Base-by-base conservation (phyloP, 2,888 invertebrate genomes). In the Cynaeus angustus region DNA sequence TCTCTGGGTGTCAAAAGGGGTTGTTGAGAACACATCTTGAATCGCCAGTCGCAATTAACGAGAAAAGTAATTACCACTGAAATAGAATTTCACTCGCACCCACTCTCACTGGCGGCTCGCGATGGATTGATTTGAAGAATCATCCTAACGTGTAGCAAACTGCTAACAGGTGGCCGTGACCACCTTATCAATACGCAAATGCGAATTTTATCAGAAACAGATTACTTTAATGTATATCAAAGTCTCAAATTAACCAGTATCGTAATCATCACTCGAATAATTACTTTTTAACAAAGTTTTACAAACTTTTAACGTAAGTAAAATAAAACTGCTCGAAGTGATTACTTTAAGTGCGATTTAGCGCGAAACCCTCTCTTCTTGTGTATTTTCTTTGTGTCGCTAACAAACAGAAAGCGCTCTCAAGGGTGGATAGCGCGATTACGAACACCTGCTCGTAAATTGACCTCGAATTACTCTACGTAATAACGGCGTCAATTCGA, bases 111-210 rank as follows among this genome's bases (percentile, higher is more conserved):
- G 43, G 45, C 53, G 38, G 65, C 46, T 55, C 65, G 14, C 21
- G 55, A 53, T 21, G 65, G 26, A 65, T 65, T 65, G 65, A 65
- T 53, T 55, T 46, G 45, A 55, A 53, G 53, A 53, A 43, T 53
- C 45, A 26, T 56, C 28, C 56, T 43, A 10, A 43, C 21, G 56
- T 56, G 56, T 56, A 21, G 37, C 16, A 16, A 55, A 30, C 37
- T 21, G 43, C 58, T 43, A 66, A 68, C 68, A 68, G 68, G 61
- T 68, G 61, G 61, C 41, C 62, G 33, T 61, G 61, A 1, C 33
- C 53, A 33, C 48, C 46, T 68, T 68, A 68, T 68, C 68, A 62
- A 55, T 68, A 62, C 38, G 68, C 43, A 68, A 62, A 61, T 68
- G 68, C 61, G 68, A 46, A 68, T 68, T 68, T 68, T 68, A 68